Conservation (phyloP, 1,140 invertebrate species). For the Drosophila tsacasi region DNA sequence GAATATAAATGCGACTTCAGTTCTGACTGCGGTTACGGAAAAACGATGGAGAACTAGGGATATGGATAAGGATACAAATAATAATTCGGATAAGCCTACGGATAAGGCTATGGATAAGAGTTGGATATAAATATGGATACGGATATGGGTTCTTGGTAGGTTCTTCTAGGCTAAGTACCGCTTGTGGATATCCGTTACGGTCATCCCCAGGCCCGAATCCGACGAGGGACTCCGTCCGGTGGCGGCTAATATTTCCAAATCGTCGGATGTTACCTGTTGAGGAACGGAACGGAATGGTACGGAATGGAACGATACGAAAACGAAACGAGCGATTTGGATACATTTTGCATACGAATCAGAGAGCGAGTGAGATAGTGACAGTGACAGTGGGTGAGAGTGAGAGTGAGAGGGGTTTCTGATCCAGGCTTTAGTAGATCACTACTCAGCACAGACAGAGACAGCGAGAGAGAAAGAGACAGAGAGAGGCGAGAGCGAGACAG, state of each 20-base stretch:
- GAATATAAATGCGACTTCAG: neutral
- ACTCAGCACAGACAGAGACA: slow-evolving; percentile 41
- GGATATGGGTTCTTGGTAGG: neutral
- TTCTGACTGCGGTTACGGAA: neutral
- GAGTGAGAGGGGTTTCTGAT: slow-evolving; percentile 26
- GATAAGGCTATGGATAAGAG: too few species aligned
- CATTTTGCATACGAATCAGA: slow-evolving; percentile 57
- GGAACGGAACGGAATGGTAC: slow-evolving; percentile 62
- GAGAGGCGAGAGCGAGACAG: slow-evolving; percentile 25
- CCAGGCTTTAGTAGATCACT: slow-evolving; percentile 31
- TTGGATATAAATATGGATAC: neutral
- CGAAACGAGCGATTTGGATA: slow-evolving; percentile 66
- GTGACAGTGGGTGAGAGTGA: slow-evolving; percentile 14
- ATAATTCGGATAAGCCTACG: too few species aligned
- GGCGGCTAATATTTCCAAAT: slow-evolving; percentile 84
- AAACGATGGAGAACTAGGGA: neutral
- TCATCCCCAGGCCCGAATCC: slow-evolving; percentile 82
- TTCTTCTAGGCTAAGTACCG: slow-evolving; percentile 69
- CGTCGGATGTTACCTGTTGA: slow-evolving; percentile 84
- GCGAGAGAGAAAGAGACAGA: slow-evolving; percentile 16
- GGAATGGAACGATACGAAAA: slow-evolving; percentile 51
- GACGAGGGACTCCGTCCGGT: slow-evolving; percentile 84
- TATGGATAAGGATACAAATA: neutral
- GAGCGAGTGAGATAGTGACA: slow-evolving; percentile 39
- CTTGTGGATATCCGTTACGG: slow-evolving; percentile 83